A percentile compares a stretch with the other conserved stretches of the same genome.
Evolutionary conservation across 1,140 invertebrate species (phyloP).

Genomic region (Orussus abietinus): DNA sequence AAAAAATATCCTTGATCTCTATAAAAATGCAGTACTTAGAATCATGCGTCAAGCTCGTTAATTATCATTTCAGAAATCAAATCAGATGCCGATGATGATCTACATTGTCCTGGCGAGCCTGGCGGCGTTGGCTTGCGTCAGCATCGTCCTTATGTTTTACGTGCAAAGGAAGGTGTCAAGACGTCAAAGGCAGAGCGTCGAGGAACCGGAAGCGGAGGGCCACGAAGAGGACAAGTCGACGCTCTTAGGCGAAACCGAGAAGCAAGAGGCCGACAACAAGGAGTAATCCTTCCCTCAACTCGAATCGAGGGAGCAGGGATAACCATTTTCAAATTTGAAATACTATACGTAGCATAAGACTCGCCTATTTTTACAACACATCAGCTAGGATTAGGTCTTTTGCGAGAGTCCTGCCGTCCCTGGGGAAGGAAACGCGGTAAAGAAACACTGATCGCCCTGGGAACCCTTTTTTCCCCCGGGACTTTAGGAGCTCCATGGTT

Average conservation of each 20-base stretch:
- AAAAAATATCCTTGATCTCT: constrained; percentile 12
- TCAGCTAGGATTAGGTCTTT: constrained; percentile 15
- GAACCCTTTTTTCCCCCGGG: no score
- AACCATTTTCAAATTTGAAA: neutral
- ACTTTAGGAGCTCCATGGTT: no score
- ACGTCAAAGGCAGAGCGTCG: constrained; percentile 24
- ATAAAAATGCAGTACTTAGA: neutral
- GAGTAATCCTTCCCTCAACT: constrained; percentile 29
- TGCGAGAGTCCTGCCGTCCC: no score
- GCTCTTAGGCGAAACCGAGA: constrained; percentile 30
- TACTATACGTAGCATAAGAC: constrained; percentile 19
- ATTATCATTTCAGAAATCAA: constrained; percentile 16
- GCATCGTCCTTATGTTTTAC: constrained; percentile 24
- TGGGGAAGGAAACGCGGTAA: no score
- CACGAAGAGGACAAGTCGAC: constrained; percentile 38
- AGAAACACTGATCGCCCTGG: no score
- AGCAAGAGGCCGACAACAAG: constrained; percentile 31
- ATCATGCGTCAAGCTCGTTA: neutral
- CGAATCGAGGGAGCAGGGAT: neutral
- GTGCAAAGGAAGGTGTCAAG: constrained; percentile 25
- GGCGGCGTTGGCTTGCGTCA: constrained; percentile 11
- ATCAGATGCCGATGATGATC: constrained; percentile 17
- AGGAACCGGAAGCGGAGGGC: constrained; percentile 32
- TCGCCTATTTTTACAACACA: constrained; percentile 29
- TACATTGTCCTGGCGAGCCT: constrained; percentile 19